These are phyloP conservation scores for Apeira syringaria DNA, from an alignment of 2,888 invertebrate genomes.

Conservation along the genomic window DNA sequence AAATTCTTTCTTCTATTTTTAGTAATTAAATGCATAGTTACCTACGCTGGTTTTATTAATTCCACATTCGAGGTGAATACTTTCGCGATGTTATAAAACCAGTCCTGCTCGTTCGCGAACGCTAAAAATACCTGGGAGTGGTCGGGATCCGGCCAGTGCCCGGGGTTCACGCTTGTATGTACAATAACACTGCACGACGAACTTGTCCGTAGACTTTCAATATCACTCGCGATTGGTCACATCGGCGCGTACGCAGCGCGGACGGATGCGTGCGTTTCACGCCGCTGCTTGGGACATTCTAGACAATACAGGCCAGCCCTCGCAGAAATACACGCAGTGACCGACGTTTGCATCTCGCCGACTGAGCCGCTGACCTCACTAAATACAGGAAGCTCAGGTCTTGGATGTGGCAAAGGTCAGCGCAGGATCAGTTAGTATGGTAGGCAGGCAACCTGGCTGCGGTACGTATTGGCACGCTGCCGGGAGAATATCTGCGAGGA, in stretches of 20 bases:
- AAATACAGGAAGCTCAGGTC: conserved; percentile 53
- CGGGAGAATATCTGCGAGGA: conserved; percentile 9
- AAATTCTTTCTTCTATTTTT: too few relatives aligned
- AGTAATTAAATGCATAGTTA: too few relatives aligned
- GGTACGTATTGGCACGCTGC: conserved; percentile 13
- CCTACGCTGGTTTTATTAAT: conserved; percentile 11
- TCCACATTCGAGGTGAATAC: conserved; percentile 32
- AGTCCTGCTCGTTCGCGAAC: conserved; percentile 47
- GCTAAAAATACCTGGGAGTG: conserved; percentile 65
- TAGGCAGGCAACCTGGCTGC: background rate
- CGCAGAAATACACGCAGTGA: background rate
- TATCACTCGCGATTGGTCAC: conserved; percentile 32
- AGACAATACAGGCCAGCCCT: conserved; percentile 7
- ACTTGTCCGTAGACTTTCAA: conserved; percentile 46
- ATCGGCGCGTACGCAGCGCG: conserved; percentile 33
- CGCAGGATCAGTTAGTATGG: conserved; percentile 9
- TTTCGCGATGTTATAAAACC: conserved; percentile 62
- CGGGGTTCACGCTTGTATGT: conserved; percentile 28
- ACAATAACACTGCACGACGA: conserved; percentile 40
- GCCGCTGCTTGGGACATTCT: conserved; percentile 45
- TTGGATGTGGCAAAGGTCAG: conserved; percentile 48
- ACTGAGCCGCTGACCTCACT: conserved; percentile 53
- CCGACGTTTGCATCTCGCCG: background rate
- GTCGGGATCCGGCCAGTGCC: conserved; percentile 41
- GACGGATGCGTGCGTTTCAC: conserved; percentile 38